Conservation (phyloP, 2,888 invertebrate genomes). For the Dusona sp. region DNA sequence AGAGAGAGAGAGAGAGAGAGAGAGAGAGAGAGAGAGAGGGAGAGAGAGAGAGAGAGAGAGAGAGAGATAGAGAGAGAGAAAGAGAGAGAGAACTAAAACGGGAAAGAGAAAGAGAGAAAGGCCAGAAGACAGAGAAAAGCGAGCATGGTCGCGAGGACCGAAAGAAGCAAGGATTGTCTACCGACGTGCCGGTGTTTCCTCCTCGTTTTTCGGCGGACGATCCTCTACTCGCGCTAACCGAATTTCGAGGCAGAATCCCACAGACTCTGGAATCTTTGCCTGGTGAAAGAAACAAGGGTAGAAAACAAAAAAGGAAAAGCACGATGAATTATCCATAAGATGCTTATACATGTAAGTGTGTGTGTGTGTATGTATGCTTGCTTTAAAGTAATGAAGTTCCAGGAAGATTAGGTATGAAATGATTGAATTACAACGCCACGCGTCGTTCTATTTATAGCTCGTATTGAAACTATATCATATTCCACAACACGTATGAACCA, state of each 20-base stretch:
- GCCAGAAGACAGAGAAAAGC: not conserved
- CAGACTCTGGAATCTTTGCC: constrained; percentile 1
- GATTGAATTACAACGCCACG: not conserved
- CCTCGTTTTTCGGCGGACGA: constrained; percentile 14
- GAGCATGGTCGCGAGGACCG: constrained; percentile 43
- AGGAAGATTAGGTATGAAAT: not conserved
- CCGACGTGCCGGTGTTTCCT: constrained; percentile 46
- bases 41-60: not conserved
- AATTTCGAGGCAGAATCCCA: constrained; percentile 44
- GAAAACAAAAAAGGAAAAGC: constrained; percentile 13
- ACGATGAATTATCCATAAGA: not conserved
- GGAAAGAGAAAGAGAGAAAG: constrained; percentile 10
- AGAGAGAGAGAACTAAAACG: not conserved
- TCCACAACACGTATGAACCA: not conserved
- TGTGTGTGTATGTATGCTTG: not conserved
- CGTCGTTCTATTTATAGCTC: not conserved
- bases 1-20: constrained; percentile 20
- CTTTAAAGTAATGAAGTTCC: not conserved
- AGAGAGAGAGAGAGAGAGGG: too few relatives aligned
- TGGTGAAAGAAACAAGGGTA: not conserved
- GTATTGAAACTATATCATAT: not conserved
- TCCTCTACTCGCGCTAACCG: constrained; percentile 24
- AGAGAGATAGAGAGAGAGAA: not conserved
- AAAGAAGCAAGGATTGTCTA: constrained; percentile 32
- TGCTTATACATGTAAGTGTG: not conserved